Conservation (phyloP, 2,797 vertebrate species). For the Morus bassanus region DNA sequence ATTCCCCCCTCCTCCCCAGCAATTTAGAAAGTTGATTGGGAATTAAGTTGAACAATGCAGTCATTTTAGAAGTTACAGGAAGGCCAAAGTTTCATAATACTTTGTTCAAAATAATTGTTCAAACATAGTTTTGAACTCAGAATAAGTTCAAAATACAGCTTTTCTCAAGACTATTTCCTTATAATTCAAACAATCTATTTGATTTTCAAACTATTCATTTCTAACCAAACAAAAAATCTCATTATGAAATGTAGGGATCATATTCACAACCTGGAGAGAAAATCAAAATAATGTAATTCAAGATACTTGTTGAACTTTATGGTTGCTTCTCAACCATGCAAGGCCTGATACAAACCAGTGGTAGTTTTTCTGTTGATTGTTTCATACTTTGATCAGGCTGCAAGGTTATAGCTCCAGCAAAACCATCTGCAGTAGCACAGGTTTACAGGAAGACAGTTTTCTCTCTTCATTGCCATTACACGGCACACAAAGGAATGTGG, state of each 20-base stretch:
- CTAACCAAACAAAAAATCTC: background rate
- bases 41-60: background rate
- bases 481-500: background rate
- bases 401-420: background rate
- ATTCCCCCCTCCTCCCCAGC: background rate
- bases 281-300: background rate
- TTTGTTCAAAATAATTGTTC: too few relatives aligned
- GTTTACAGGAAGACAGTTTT: background rate
- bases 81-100: slow-evolving; percentile 16
- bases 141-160: background rate
- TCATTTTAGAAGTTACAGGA: background rate
- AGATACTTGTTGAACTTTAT: background rate
- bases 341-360: background rate
- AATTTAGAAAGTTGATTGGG: background rate
- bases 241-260: background rate
- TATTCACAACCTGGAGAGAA: background rate
- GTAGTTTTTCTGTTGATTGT: background rate
- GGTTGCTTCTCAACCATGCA: background rate
- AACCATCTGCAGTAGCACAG: background rate
- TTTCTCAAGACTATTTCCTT: background rate
- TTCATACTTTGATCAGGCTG: background rate
- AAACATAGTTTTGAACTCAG: too few relatives aligned
- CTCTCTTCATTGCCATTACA: background rate
- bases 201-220: background rate
- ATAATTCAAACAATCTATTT: background rate